phyloP scores from a whole-genome alignment of 2,888 invertebrate species.

The Heliconius aoede region DNA sequence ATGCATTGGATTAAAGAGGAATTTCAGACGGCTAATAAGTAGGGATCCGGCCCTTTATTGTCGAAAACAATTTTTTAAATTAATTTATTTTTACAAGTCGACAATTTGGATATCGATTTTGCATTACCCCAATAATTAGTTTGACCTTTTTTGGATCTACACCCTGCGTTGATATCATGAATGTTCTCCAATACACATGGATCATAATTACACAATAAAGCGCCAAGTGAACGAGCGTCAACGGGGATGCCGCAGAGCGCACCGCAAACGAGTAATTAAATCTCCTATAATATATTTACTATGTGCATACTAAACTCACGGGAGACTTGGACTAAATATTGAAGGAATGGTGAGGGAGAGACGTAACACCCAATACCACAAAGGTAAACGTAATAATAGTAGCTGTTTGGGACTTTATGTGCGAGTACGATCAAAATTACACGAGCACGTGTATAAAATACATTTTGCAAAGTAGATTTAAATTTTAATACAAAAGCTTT shows the following conservation, averaged over 20 bases:
- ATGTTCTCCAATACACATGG: slow-evolving; percentile 21
- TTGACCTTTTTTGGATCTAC: slow-evolving; percentile 49
- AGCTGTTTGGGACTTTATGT: slow-evolving; percentile 81
- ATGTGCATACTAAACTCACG: slow-evolving; percentile 77
- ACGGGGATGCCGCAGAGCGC: slow-evolving; percentile 65
- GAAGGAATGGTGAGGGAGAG: slow-evolving; percentile 68
- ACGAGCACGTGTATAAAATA: slow-evolving; percentile 83
- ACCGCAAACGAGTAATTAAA: slow-evolving; percentile 80
- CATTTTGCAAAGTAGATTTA: slow-evolving; percentile 84
- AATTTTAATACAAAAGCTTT: slow-evolving; percentile 84
- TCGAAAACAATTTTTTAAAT: slow-evolving; percentile 68
- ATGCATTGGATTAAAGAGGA: slow-evolving; percentile 80
- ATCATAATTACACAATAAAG: slow-evolving; percentile 5
- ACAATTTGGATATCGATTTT: slow-evolving; percentile 62
- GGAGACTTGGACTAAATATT: slow-evolving; percentile 73
- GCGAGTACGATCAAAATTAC: slow-evolving; percentile 84
- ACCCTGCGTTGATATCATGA: slow-evolving; percentile 25
- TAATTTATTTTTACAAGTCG: slow-evolving; percentile 68
- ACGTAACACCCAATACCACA: slow-evolving; percentile 80
- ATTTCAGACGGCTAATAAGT: slow-evolving; percentile 72
- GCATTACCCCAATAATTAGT: slow-evolving; percentile 63
- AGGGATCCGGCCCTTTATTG: slow-evolving; percentile 67
- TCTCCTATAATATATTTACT: slow-evolving; percentile 80
- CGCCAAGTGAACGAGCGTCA: slow-evolving; percentile 61
- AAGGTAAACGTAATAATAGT: slow-evolving; percentile 80